phyloP scores from a whole-genome alignment of 2,113 vertebrate species.

The Hippoglossus stenolepis region DNA sequence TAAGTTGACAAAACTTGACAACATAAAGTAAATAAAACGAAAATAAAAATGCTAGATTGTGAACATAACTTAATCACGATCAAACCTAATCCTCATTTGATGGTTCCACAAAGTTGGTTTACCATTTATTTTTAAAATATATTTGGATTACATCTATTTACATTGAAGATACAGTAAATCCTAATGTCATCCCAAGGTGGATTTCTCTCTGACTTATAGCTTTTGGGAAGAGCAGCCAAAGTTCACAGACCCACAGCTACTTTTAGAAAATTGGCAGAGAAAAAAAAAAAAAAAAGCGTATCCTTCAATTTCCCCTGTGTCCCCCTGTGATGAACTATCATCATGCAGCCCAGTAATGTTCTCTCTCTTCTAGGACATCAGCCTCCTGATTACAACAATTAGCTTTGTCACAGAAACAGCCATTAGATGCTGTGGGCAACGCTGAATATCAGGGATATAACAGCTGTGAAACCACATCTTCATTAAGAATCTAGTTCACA shows the following conservation, averaged over 20 bases:
- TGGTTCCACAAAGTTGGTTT: not conserved
- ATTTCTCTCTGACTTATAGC: no score
- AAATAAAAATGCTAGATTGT: no score
- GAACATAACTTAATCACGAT: no score
- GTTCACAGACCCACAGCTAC: conserved; percentile 5
- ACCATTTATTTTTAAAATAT: not conserved
- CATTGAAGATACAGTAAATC: no score
- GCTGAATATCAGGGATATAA: not conserved
- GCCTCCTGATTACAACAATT: conserved; percentile 58
- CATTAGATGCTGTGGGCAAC: conserved; percentile 19
- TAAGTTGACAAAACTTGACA: no score
- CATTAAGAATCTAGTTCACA: conserved; percentile 38
- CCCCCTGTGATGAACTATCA: conserved; percentile 32
- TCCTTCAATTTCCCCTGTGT: not conserved
- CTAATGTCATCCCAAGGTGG: no score
- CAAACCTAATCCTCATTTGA: no score
- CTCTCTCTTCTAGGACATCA: conserved; percentile 5
- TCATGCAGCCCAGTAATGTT: conserved; percentile 39
- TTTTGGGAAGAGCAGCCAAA: not conserved
- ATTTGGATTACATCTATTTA: no score
- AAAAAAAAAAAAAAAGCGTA: not conserved
- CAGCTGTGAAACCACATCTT: conserved; percentile 35
- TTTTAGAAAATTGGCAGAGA: not conserved
- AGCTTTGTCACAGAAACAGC: conserved; percentile 23
- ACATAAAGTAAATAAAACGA: no score